phyloP scores from a whole-genome alignment of 2,113 vertebrate species.

The Pterocles burchelli region DNA sequence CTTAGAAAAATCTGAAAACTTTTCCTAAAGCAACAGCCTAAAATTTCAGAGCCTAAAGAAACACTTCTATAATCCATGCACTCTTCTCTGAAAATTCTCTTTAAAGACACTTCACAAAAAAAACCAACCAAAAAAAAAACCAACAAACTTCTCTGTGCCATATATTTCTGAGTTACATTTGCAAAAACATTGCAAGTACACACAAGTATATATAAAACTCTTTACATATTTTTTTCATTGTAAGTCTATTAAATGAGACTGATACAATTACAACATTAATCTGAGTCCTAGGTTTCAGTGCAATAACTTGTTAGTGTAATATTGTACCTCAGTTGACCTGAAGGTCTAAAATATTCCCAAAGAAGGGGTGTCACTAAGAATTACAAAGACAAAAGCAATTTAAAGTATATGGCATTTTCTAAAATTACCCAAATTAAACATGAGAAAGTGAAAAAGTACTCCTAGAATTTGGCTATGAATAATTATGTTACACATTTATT shows the following conservation, averaged over 20 bases:
- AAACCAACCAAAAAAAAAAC: no score
- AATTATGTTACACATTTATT: neutral
- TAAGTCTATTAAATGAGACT: neutral
- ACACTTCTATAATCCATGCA: neutral
- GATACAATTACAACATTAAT: neutral
- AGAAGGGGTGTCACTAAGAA: neutral
- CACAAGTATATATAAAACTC: neutral
- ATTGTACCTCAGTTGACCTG: neutral
- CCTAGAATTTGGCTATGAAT: neutral
- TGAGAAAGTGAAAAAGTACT: neutral
- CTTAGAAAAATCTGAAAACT: neutral
- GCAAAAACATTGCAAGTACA: neutral
- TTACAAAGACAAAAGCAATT: neutral
- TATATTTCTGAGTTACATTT: neutral
- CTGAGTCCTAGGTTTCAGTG: neutral
- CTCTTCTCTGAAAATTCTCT: neutral
- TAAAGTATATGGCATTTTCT: neutral
- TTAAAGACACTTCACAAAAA: neutral
- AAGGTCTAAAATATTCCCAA: neutral
- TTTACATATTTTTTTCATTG: neutral
- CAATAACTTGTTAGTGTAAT: neutral
- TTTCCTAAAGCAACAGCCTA: neutral
- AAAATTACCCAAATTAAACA: neutral
- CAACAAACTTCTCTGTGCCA: neutral
- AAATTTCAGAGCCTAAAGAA: neutral